Conservation (phyloP, 2,113 vertebrate genomes). For the Pteronura brasiliensis region DNA sequence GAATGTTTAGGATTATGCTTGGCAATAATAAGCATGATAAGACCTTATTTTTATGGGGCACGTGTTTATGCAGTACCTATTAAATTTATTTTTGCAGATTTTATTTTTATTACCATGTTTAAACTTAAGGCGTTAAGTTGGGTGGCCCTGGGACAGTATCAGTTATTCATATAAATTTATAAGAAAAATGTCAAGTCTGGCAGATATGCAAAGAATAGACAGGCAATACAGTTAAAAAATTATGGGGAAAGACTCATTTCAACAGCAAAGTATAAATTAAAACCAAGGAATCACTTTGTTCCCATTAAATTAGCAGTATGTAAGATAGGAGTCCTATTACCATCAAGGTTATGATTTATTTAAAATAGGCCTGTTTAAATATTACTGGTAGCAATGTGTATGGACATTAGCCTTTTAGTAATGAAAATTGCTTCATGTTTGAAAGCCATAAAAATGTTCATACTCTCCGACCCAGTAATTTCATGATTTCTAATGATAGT, state of each 20-base stretch:
- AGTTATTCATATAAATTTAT: neutral
- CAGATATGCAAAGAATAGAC: neutral
- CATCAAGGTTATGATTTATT: neutral
- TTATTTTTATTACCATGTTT: neutral
- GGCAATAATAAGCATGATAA: neutral
- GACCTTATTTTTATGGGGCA: neutral
- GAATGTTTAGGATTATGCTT: neutral
- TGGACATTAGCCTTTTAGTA: neutral
- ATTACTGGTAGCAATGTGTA: neutral
- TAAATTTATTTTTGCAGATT: neutral
- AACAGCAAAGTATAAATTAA: neutral
- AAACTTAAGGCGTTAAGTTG: neutral
- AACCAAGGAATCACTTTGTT: neutral
- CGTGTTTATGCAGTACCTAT: neutral
- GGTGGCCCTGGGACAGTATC: neutral
- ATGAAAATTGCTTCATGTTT: constrained; percentile 21
- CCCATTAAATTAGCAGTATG: constrained; percentile 1
- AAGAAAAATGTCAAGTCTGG: neutral
- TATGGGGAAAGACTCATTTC: neutral
- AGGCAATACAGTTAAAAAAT: neutral
- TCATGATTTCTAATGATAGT: constrained; percentile 11
- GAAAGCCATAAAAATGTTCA: constrained; percentile 19
- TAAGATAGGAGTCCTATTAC: neutral
- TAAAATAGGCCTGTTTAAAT: constrained; percentile 5
- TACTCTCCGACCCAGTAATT: neutral